Evolutionary conservation across 2,113 vertebrate genomes (phyloP).

Genomic region (Tychaedon coryphoeus): DNA sequence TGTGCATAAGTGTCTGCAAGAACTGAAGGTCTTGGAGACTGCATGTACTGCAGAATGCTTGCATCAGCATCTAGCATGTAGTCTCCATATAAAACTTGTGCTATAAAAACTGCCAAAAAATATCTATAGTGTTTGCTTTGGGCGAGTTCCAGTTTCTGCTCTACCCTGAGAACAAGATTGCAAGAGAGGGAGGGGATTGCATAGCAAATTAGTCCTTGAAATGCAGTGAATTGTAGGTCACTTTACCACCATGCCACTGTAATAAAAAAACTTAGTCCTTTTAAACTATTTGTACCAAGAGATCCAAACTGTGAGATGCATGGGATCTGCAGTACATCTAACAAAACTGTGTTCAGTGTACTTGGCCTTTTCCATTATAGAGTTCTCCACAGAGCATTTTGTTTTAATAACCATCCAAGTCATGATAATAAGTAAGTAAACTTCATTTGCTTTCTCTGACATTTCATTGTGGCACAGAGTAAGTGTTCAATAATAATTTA

Average conservation of each 20-base stretch:
- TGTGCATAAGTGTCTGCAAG: not conserved
- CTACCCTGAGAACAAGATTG: not conserved
- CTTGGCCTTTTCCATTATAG: not conserved
- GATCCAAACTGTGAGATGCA: not conserved
- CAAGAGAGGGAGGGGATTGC: not conserved
- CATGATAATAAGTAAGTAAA: not conserved
- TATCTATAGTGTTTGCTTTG: conserved; percentile 16
- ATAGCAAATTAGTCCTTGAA: not conserved
- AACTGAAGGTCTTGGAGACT: not conserved
- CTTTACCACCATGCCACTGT: not conserved
- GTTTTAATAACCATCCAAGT: not conserved
- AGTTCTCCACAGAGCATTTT: not conserved
- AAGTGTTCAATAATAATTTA: not conserved
- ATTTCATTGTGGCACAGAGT: not conserved
- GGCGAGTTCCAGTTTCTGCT: not conserved
- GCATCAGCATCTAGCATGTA: not conserved
- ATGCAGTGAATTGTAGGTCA: not conserved
- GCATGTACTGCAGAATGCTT: not conserved
- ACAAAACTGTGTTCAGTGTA: not conserved
- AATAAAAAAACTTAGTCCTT: not conserved
- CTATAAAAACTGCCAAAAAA: not conserved
- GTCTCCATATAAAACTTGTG: not conserved
- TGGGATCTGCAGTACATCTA: not conserved
- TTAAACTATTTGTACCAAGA: not conserved
- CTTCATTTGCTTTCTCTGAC: not conserved